phyloP scores from a whole-genome alignment of 2,113 vertebrate genomes.

The Bombycilla garrulus region DNA sequence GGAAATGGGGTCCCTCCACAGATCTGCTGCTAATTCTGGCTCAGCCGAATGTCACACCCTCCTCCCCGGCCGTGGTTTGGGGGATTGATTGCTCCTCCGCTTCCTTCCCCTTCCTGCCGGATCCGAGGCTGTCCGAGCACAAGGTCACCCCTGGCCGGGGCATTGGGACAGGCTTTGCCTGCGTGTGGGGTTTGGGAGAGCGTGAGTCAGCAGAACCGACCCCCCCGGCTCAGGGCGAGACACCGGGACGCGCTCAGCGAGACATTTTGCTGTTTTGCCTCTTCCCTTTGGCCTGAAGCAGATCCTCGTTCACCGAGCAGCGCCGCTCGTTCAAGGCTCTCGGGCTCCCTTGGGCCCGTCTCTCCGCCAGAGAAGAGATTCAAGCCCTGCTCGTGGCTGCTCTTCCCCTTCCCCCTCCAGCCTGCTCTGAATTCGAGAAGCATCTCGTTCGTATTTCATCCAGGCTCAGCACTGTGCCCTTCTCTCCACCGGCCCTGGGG shows the following conservation, averaged over 20 bases:
- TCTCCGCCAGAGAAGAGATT: background rate
- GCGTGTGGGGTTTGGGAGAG: background rate
- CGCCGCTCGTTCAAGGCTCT: background rate
- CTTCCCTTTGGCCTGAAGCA: background rate
- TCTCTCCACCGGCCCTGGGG: background rate
- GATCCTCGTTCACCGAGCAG: background rate
- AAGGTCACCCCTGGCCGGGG: constrained; percentile 60
- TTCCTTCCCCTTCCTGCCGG: background rate
- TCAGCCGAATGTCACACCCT: constrained; percentile 33
- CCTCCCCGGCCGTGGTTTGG: background rate
- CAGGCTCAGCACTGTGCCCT: background rate
- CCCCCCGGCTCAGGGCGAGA: background rate
- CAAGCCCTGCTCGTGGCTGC: background rate
- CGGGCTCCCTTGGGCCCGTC: background rate
- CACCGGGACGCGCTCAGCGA: background rate
- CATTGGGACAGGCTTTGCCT: background rate
- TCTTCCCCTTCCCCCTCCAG: constrained; percentile 27
- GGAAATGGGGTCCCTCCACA: constrained; percentile 75
- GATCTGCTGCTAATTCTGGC: constrained; percentile 68
- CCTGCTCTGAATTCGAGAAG: constrained; percentile 28
- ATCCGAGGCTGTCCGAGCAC: background rate
- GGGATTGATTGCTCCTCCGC: constrained; percentile 43
- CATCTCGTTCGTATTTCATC: background rate
- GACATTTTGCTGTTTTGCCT: background rate
- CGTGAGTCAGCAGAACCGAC: constrained; percentile 53